A percentile compares a stretch with the other conserved stretches of the same genome.
phyloP scores from a whole-genome alignment of 1,140 invertebrate genomes.

The Anastrepha obliqua region DNA sequence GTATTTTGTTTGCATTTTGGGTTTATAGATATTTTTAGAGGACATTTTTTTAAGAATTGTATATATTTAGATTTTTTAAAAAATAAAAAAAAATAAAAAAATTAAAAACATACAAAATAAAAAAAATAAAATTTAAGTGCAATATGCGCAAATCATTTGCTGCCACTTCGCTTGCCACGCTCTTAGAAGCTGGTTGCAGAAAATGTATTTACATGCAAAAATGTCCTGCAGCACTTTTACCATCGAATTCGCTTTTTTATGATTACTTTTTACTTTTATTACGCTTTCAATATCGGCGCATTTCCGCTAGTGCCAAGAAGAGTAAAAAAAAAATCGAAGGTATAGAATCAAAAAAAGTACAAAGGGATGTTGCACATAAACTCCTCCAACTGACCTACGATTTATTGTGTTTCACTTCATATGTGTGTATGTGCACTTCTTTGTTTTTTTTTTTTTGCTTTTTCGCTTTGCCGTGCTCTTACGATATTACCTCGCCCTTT shows the following conservation, averaged over 20 bases:
- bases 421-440: background rate
- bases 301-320: background rate
- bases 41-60: too few species aligned
- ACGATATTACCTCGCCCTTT: slow-evolving; percentile 33
- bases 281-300: background rate
- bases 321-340: background rate
- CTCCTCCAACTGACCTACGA: background rate
- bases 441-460: background rate
- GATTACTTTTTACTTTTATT: background rate
- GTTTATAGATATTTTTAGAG: too few species aligned
- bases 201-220: background rate
- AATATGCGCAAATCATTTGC: too few species aligned
- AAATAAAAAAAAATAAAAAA: too few species aligned
- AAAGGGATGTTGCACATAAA: background rate
- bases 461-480: background rate
- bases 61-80: too few species aligned
- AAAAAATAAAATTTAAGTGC: too few species aligned
- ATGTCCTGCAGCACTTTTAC: background rate
- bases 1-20: background rate
- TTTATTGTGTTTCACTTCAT: background rate
- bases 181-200: too few species aligned
- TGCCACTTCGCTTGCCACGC: background rate
- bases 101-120: too few species aligned
- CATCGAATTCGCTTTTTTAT: background rate
- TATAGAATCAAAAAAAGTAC: background rate